Evolutionary conservation across 2,888 invertebrate species (phyloP).

Genomic region (Eupelmus urozonus): DNA sequence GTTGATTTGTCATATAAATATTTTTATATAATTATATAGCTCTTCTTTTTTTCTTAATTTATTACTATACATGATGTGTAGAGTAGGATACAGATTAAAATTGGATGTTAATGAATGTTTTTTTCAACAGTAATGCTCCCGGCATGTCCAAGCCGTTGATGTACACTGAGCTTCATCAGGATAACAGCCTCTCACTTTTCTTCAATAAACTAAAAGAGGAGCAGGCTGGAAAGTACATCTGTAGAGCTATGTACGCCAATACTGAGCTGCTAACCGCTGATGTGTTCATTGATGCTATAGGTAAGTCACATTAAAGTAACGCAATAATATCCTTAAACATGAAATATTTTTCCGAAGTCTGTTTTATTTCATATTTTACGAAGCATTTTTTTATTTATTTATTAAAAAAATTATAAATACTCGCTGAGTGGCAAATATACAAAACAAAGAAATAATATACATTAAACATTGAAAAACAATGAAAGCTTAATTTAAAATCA

Average conservation of each 20-base stretch:
- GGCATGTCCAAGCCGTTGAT: constrained; percentile 78
- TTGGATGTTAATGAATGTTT: constrained; percentile 2
- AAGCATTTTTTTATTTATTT: too few relatives aligned
- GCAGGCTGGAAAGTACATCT: constrained; percentile 90
- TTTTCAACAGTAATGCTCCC: constrained; percentile 45
- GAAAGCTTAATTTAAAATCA: too few relatives aligned
- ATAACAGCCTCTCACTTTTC: constrained; percentile 85
- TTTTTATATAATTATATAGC: too few relatives aligned
- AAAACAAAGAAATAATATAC: too few relatives aligned
- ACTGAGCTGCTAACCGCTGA: constrained; percentile 83
- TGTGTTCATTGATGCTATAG: constrained; percentile 86
- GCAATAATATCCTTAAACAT: too few relatives aligned
- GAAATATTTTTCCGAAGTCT: not conserved
- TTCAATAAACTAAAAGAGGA: constrained; percentile 86
- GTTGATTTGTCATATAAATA: too few relatives aligned
- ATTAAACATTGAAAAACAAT: too few relatives aligned
- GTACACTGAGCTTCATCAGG: constrained; percentile 83
- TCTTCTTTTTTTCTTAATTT: not conserved
- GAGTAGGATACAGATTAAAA: too few relatives aligned
- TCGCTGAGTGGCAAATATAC: too few relatives aligned
- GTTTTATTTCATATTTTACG: too few relatives aligned
- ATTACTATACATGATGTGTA: not conserved
- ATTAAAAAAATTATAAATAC: too few relatives aligned
- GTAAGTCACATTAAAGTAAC: constrained; percentile 79
- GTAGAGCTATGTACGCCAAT: constrained; percentile 88